Conservation (phyloP, 2,797 vertebrate species). For the Steatocranus sp. region DNA sequence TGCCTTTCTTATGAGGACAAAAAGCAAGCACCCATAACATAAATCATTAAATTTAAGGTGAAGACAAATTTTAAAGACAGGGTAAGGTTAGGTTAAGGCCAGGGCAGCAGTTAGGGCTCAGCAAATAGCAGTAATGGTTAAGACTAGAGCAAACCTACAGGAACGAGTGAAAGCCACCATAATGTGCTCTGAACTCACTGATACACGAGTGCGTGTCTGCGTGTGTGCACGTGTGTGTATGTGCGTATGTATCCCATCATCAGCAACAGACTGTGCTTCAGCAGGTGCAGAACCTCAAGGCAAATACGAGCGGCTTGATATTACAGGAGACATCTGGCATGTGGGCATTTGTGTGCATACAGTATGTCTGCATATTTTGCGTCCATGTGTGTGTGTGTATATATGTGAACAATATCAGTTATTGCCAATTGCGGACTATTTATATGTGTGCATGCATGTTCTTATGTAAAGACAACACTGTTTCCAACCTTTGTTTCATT, state of each 20-base stretch:
- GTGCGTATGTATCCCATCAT: not conserved
- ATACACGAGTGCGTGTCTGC: not conserved
- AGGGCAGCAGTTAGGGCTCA: not conserved
- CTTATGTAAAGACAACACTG: not conserved
- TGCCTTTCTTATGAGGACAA: not conserved
- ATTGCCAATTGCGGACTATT: conserved; percentile 3
- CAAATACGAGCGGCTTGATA: conserved; percentile 56
- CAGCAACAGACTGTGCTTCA: conserved; percentile 54
- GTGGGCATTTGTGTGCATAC: conserved; percentile 43
- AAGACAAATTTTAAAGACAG: not conserved
- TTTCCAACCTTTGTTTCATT: not conserved
- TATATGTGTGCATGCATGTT: not conserved
- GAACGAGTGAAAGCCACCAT: not conserved
- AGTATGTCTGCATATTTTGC: conserved; percentile 5
- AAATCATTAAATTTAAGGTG: not conserved
- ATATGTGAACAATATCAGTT: not conserved
- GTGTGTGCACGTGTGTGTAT: not conserved
- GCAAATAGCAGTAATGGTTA: not conserved
- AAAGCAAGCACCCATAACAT: not conserved
- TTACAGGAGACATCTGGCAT: conserved; percentile 64
- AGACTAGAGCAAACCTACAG: not conserved
- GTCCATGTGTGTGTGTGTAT: not conserved
- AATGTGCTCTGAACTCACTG: not conserved
- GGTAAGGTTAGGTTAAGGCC: not conserved
- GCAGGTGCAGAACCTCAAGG: conserved; percentile 65